These are phyloP conservation scores for Crocuta crocuta DNA, from an alignment of 2,113 vertebrate genomes.

Conservation along the genomic window DNA sequence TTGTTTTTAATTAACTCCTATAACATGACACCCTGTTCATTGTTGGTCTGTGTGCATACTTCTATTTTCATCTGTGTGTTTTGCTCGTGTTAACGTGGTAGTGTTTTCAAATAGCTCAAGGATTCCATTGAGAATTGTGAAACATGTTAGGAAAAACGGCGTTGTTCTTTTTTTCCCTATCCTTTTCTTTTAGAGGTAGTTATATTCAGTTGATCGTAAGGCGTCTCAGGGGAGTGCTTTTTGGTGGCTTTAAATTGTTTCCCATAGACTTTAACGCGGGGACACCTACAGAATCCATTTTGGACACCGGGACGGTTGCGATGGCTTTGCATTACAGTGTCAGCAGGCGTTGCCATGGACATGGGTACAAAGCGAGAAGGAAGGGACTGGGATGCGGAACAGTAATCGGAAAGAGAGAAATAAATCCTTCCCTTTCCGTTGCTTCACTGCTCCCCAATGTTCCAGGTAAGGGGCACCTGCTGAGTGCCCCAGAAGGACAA, in stretches of 20 bases:
- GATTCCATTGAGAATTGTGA: not conserved
- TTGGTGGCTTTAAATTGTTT: not conserved
- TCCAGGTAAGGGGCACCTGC: constrained; percentile 70
- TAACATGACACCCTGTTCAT: not conserved
- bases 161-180: not conserved
- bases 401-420: constrained; percentile 43
- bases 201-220: not conserved
- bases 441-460: constrained; percentile 62
- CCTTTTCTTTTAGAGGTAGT: constrained; percentile 36
- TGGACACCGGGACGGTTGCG: not conserved
- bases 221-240: not conserved
- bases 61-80: not conserved
- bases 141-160: not conserved
- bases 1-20: not conserved
- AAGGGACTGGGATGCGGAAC: constrained; percentile 31
- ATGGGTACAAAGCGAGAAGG: not conserved
- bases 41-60: not conserved
- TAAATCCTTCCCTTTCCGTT: constrained; percentile 28
- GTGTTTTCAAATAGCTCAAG: not conserved
- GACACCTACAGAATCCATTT: constrained; percentile 46
- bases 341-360: constrained; percentile 54
- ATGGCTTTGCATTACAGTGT: not conserved
- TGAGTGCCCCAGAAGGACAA: constrained; percentile 58
- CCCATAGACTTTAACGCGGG: constrained; percentile 22
- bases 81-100: not conserved